Evolutionary conservation across 2,888 invertebrate species (phyloP).

Genomic region (Meandrusa payeni): DNA sequence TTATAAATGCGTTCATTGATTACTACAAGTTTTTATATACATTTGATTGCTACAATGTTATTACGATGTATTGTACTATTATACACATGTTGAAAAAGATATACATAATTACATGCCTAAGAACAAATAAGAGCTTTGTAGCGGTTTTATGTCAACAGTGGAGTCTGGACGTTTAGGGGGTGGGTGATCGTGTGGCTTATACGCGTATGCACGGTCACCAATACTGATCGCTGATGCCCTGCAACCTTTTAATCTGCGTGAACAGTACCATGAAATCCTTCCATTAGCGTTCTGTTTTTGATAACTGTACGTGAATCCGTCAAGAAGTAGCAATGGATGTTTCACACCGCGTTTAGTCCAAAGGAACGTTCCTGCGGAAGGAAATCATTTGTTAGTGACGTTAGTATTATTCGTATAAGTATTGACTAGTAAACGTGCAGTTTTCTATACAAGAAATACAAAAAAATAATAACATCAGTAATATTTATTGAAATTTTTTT

Average conservation of each 20-base stretch:
- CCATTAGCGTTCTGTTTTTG: slow-evolving; percentile 70
- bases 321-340: slow-evolving; percentile 61
- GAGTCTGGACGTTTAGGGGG: slow-evolving; percentile 50
- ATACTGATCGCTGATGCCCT: slow-evolving; percentile 63
- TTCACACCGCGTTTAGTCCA: slow-evolving; percentile 71
- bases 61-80: slow-evolving; percentile 12
- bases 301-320: slow-evolving; percentile 64
- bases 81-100: slow-evolving; percentile 1
- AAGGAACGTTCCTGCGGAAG: slow-evolving; percentile 55
- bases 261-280: slow-evolving; percentile 71
- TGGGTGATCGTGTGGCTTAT: slow-evolving; percentile 59
- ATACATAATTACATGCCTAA: slow-evolving; percentile 11
- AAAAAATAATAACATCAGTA: neutral
- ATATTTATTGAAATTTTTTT: neutral
- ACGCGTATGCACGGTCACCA: slow-evolving; percentile 45
- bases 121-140: slow-evolving; percentile 17
- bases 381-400: slow-evolving; percentile 2
- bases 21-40: neutral
- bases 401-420: neutral
- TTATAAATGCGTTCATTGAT: slow-evolving; percentile 13
- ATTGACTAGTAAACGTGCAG: neutral
- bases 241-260: slow-evolving; percentile 65
- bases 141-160: slow-evolving; percentile 14
- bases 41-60: too few species aligned
- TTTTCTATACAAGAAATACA: neutral